Base-by-base conservation (phyloP, 2,888 invertebrate genomes). In the Lithophane ornitopus region DNA sequence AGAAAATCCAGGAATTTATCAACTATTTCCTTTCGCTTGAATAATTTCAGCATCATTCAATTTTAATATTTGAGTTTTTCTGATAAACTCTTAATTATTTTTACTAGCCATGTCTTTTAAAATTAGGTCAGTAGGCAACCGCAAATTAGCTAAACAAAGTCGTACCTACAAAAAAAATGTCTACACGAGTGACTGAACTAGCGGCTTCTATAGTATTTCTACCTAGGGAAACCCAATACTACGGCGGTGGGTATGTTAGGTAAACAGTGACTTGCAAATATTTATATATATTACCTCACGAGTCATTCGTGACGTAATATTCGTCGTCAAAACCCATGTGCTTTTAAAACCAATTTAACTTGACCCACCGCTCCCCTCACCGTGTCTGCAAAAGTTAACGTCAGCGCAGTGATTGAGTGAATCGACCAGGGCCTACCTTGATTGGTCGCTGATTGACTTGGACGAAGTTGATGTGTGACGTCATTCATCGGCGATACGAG, bases 161-260 rank as follows among this genome's bases (percentile, higher is more conserved):
- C 3, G 7, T 12, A n/a, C n/a, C n/a, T n/a, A 61, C 0, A 76
- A 76, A 61, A 49, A 70, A 74, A 79, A 76, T 39, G 73, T 80
- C 70, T 76, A 52, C 56, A 49, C 34, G 34, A 70, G 71, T 84
- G 70, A 84, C 56, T 73, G 72, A 84, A 76, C 78, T 59, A 68
- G 12, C 59, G 19, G 79, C 61, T 72, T 78, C 79, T 62, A 63
- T 63, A 62, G 75, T 75, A 72, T 67, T 58, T 41, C 44, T 34
- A 58, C 68, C 54, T 62, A 0, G 54, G 83, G 82, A 86, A 87
- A 78, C 82, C 78, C 78, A 82, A 70, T 67, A 74, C 70, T 74
- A 61, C 22, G 19, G 2, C 71, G 54, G 88, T 86, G 88, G 90
- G 90, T 87, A 90, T 91, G 90, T 85, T 71, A 49, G 76, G 34